Evolutionary conservation across 1,140 invertebrate species (phyloP).

Genomic region (Pteromalus puparum): DNA sequence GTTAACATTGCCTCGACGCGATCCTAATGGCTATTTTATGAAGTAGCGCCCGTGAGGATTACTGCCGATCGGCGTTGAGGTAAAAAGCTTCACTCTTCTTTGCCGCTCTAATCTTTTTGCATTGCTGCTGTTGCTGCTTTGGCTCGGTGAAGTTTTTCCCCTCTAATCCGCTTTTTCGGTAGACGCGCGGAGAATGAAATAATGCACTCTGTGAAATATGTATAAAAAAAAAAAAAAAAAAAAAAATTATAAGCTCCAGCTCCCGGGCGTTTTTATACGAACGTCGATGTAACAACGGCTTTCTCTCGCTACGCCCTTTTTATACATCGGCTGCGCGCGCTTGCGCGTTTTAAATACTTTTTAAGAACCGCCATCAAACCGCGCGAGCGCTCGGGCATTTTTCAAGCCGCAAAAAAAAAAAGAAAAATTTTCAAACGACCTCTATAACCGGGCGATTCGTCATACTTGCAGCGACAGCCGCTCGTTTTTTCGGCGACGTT

Average conservation of each 20-base stretch:
- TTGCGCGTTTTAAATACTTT: neutral
- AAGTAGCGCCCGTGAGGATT: neutral
- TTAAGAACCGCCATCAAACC: neutral
- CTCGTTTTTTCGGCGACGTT: neutral
- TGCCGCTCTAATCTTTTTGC: neutral
- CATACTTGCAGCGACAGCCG: neutral
- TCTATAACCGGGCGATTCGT: neutral
- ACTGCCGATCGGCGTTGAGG: neutral
- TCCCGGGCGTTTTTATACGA: neutral
- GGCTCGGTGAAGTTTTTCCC: neutral
- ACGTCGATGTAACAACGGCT: neutral
- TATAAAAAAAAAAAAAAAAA: too few species aligned
- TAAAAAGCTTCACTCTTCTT: neutral
- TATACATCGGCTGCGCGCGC: neutral
- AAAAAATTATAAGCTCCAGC: neutral
- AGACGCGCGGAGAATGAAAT: neutral
- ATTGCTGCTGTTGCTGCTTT: too few species aligned
- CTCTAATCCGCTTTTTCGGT: neutral
- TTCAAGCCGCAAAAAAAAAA: neutral
- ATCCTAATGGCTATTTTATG: conserved; percentile 45
- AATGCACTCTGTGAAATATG: neutral
- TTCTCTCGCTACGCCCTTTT: neutral
- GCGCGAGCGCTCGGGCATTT: neutral
- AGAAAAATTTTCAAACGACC: neutral
- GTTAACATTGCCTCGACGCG: conserved; percentile 30